Evolutionary conservation across 1,140 invertebrate species (phyloP).

Genomic region (Gryon sp.): DNA sequence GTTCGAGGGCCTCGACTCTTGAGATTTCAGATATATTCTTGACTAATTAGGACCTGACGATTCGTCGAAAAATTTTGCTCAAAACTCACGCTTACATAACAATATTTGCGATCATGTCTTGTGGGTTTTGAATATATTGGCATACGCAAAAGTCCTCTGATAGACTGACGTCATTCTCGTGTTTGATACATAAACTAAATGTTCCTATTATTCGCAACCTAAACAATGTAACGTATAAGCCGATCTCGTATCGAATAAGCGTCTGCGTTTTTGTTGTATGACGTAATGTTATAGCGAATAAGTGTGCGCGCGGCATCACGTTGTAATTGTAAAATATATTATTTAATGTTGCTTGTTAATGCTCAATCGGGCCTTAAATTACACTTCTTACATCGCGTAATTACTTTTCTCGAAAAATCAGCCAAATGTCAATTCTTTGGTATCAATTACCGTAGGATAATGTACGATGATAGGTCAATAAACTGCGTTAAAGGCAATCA

Average conservation of each 20-base stretch:
- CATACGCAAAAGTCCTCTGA: too few species aligned
- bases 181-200: constrained; percentile 27
- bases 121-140: constrained; percentile 23
- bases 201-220: constrained; percentile 25
- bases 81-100: constrained; percentile 16
- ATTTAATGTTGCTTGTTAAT: constrained; percentile 45
- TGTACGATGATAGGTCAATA: constrained; percentile 11
- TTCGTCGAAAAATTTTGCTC: constrained; percentile 21
- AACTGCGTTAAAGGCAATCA: too few species aligned
- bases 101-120: neutral
- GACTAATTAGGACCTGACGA: constrained; percentile 78
- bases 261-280: constrained; percentile 26
- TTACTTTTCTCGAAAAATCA: constrained; percentile 15
- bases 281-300: constrained; percentile 28
- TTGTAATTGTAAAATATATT: constrained; percentile 48
- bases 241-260: constrained; percentile 32
- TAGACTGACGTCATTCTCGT: constrained; percentile 9
- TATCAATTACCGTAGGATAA: constrained; percentile 23
- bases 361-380: constrained; percentile 22
- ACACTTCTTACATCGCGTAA: constrained; percentile 19
- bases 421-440: constrained; percentile 38
- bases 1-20: constrained; percentile 75
- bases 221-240: constrained; percentile 53
- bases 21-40: constrained; percentile 79
- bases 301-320: constrained; percentile 21